Evolutionary conservation across 2,113 vertebrate genomes (phyloP).

Genomic region (Recurvirostra avosetta): DNA sequence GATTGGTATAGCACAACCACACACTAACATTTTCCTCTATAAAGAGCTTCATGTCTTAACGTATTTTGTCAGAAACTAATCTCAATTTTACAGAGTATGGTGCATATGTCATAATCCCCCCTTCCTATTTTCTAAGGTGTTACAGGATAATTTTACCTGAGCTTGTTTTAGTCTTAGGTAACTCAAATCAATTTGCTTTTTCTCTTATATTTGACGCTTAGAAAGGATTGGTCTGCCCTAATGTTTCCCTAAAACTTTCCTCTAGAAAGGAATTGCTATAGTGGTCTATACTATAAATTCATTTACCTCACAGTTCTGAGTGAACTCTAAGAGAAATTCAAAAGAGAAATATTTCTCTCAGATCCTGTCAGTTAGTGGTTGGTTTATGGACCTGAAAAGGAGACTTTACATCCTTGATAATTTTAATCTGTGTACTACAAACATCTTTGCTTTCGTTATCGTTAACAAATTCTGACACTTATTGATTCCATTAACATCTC

Average conservation of each 20-base stretch:
- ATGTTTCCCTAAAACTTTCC: not conserved
- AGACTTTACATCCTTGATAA: not conserved
- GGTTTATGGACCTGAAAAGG: not conserved
- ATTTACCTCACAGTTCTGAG: not conserved
- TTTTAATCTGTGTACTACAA: not conserved
- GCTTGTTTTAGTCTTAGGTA: not conserved
- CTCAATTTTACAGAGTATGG: not conserved
- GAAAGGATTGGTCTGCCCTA: not conserved
- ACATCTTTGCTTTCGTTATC: not conserved
- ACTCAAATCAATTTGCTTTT: not conserved
- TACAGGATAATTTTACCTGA: not conserved
- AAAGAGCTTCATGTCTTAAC: not conserved
- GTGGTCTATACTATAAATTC: not conserved
- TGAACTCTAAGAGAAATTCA: not conserved
- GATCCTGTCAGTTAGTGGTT: not conserved
- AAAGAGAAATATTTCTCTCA: not conserved
- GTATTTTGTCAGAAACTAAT: not conserved
- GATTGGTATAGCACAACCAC: not conserved
- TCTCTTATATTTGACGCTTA: slow-evolving; percentile 11
- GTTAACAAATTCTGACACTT: not conserved
- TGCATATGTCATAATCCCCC: not conserved
- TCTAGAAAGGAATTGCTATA: not conserved
- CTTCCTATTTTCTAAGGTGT: not conserved
- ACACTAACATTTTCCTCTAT: not conserved
- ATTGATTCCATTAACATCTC: not conserved